These are phyloP conservation scores for Drosophila kurseongensis DNA, from an alignment of 1,140 invertebrate genomes.

Conservation along the genomic window DNA sequence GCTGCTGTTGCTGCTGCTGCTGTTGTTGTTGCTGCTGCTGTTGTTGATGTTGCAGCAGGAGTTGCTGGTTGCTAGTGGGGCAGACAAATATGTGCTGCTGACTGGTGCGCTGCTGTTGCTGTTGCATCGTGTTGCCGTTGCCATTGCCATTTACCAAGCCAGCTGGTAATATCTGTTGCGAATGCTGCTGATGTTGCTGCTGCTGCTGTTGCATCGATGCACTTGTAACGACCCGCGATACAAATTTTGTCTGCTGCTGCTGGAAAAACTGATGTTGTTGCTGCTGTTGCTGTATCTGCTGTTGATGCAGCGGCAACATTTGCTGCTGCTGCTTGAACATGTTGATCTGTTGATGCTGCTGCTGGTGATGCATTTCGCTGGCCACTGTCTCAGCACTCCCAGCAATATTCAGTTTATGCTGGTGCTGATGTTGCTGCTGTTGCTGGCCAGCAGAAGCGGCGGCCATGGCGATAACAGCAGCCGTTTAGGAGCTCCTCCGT, in stretches of 20 bases:
- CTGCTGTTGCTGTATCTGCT: constrained; percentile 55
- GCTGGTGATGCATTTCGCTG: constrained; percentile 64
- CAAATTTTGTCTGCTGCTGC: constrained; percentile 72
- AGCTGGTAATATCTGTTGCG: constrained; percentile 70
- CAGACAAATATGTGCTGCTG: constrained; percentile 67
- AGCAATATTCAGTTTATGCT: constrained; percentile 74
- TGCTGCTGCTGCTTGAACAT: constrained; percentile 68
- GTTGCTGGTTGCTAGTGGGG: constrained; percentile 54
- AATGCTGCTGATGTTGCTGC: constrained; percentile 37
- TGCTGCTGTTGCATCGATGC: constrained; percentile 61
- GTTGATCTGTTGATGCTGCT: constrained; percentile 57
- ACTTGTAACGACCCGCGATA: constrained; percentile 80
- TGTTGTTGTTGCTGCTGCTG: constrained; percentile 46
- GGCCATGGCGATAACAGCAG: constrained; percentile 76
- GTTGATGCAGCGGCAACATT: constrained; percentile 51
- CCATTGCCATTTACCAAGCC: constrained; percentile 76
- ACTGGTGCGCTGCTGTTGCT: constrained; percentile 49
- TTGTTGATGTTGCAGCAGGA: constrained; percentile 50
- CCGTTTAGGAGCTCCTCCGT: constrained; percentile 53
- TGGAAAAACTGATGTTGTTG: constrained; percentile 69
- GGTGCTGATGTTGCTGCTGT: constrained; percentile 69
- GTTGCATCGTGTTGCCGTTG: constrained; percentile 57
- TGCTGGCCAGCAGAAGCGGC: constrained; percentile 81
- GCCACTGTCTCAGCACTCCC: constrained; percentile 59
- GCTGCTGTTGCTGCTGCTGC: constrained; percentile 51